These are phyloP conservation scores for Alethe diademata DNA, from an alignment of 2,113 vertebrate genomes.

Conservation along the genomic window DNA sequence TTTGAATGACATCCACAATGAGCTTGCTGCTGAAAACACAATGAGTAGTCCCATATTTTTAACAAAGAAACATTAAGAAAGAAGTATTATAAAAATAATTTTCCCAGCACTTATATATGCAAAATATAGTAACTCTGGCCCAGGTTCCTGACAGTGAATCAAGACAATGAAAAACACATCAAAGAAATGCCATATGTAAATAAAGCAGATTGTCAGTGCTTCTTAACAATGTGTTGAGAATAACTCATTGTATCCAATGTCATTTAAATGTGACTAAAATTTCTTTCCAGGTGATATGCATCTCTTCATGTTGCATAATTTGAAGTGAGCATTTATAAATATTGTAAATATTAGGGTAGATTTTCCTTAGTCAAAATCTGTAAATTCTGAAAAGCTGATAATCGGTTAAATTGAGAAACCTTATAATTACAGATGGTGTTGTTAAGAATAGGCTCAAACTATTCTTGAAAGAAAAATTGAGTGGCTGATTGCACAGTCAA, in stretches of 20 bases:
- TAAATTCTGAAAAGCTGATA: background rate
- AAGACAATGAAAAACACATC: background rate
- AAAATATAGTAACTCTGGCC: background rate
- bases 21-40: background rate
- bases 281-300: background rate
- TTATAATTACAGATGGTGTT: background rate
- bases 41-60: background rate
- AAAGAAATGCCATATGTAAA: background rate
- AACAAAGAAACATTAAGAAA: background rate
- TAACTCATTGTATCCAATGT: background rate
- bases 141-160: background rate
- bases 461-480: background rate
- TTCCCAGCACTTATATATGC: background rate
- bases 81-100: background rate
- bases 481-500: background rate
- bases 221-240: background rate
- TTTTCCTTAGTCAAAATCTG: background rate
- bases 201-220: background rate
- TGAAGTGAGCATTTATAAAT: background rate
- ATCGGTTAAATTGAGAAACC: background rate
- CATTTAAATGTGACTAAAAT: background rate
- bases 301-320: background rate
- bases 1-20: background rate
- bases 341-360: background rate
- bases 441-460: background rate